phyloP scores from a whole-genome alignment of 2,113 vertebrate genomes.

The Taxidea taxus region DNA sequence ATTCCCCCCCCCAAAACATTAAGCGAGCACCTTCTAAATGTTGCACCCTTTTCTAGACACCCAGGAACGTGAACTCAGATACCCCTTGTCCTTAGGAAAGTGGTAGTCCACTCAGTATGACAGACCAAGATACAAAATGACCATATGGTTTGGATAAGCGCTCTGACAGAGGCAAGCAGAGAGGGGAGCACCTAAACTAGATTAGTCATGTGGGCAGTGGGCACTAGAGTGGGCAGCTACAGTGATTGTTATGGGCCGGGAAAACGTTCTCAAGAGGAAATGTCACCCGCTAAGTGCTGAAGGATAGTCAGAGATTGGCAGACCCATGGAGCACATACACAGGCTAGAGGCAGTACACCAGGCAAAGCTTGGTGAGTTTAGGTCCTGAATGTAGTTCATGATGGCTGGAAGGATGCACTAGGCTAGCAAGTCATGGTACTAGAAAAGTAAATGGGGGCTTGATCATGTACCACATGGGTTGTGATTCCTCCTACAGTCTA shows the following conservation, averaged over 20 bases:
- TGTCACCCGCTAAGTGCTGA: background rate
- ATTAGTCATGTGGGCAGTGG: no score
- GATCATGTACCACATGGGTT: background rate
- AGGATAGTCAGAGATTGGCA: background rate
- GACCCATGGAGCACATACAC: background rate
- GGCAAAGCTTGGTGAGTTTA: background rate
- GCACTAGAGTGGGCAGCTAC: no score
- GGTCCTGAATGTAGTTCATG: background rate
- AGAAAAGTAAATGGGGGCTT: background rate
- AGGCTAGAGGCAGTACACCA: background rate
- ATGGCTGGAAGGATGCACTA: no score
- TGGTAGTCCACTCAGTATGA: background rate
- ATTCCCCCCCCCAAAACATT: background rate
- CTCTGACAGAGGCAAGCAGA: background rate
- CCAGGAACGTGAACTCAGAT: background rate
- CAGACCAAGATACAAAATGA: background rate
- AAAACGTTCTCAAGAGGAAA: background rate
- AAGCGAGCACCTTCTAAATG: background rate
- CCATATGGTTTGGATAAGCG: background rate
- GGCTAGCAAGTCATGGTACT: no score
- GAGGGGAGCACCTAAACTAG: background rate
- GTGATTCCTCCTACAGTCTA: background rate
- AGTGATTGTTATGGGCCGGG: no score
- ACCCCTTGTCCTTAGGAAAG: background rate
- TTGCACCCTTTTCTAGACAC: background rate